Conservation (phyloP, 2,888 invertebrate genomes). For the Xestia xanthographa region DNA sequence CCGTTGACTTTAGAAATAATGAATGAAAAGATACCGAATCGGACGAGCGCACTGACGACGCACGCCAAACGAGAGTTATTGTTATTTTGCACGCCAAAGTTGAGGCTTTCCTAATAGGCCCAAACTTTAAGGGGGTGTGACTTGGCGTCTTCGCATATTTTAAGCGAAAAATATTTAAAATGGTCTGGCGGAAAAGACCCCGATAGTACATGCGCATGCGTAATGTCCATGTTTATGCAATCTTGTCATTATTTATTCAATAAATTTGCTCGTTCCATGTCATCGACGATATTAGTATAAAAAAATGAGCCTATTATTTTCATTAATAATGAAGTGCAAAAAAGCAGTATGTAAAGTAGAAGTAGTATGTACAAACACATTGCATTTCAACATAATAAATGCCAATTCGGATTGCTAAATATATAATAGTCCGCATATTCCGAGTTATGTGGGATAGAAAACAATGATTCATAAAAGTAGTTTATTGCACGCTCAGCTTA, state of each 20-base stretch:
- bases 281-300: slow-evolving; percentile 37
- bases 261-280: slow-evolving; percentile 25
- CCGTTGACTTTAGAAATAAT: no score
- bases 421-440: slow-evolving; percentile 25
- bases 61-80: no score
- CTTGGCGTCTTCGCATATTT: no score
- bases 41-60: no score
- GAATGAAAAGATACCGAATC: no score
- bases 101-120: no score
- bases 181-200: no score
- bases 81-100: no score
- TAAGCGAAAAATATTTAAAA: no score
- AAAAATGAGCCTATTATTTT: slow-evolving; percentile 23
- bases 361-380: slow-evolving; percentile 4
- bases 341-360: not conserved
- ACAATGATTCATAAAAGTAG: slow-evolving; percentile 58
- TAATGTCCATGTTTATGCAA: slow-evolving; percentile 27
- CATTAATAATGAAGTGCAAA: slow-evolving; percentile 18
- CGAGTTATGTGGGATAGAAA: slow-evolving; percentile 46
- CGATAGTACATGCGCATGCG: not conserved
- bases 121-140: no score
- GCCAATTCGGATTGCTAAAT: slow-evolving; percentile 29
- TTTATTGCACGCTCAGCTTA: slow-evolving; percentile 55
- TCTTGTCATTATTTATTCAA: slow-evolving; percentile 26
- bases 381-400: slow-evolving; percentile 27